phyloP scores from a whole-genome alignment of 2,888 invertebrate genomes.

The Athalia cordata region DNA sequence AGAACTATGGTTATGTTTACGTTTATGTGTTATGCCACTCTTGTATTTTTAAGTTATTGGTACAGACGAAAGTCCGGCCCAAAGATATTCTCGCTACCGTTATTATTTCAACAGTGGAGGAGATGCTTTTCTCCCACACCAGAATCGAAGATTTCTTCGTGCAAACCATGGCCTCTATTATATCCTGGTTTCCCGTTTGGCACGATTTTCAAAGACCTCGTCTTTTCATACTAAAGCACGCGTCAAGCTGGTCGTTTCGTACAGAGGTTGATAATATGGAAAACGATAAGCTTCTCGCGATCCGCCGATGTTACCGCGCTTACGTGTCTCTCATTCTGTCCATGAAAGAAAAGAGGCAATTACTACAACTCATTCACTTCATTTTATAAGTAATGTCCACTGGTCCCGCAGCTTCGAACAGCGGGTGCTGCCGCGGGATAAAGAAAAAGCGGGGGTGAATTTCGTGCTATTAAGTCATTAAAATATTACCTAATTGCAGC shows the following conservation, averaged over 20 bases:
- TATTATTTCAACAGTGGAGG: too few species aligned
- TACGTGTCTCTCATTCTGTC: too few species aligned
- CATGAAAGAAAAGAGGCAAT: too few species aligned
- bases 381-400: too few species aligned
- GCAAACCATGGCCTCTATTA: not conserved
- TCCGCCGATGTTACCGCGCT: too few species aligned
- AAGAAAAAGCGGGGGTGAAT: not conserved
- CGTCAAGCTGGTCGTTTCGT: not conserved
- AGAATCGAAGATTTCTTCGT: conserved; percentile 5
- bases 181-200: not conserved
- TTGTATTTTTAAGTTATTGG: conserved; percentile 31
- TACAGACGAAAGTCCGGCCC: not conserved
- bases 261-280: too few species aligned
- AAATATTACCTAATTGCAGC: conserved; percentile 53
- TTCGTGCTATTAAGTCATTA: conserved; percentile 54
- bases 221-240: not conserved
- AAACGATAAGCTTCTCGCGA: too few species aligned
- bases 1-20: conserved; percentile 27
- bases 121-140: not conserved
- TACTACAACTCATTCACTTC: too few species aligned
- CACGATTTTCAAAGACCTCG: not conserved
- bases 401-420: too few species aligned
- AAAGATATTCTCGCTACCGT: not conserved
- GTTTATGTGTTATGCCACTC: conserved; percentile 21
- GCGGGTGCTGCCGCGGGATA: too few species aligned